Percentiles rank a stretch among this genome's conserved stretches.
phyloP scores from a whole-genome alignment of 2,113 vertebrate genomes.

The Talpa occidentalis region DNA sequence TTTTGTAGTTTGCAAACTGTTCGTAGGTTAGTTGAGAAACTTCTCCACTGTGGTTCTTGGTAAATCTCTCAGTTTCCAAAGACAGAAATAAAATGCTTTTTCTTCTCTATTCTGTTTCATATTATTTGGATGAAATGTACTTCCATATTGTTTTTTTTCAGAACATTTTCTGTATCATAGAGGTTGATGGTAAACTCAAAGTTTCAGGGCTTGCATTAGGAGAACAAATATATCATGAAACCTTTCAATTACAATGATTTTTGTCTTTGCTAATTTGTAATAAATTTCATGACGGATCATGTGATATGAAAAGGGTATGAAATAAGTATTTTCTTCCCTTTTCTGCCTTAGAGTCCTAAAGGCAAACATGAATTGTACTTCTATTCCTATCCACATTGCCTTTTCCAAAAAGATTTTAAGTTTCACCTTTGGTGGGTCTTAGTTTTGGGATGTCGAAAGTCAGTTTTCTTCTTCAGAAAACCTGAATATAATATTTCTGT shows the following conservation, averaged over 20 bases:
- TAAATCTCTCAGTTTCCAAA: neutral
- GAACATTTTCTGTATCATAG: neutral
- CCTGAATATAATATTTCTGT: neutral
- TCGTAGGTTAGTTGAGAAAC: constrained; percentile 10
- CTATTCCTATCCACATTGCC: neutral
- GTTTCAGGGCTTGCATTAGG: neutral
- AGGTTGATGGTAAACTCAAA: neutral
- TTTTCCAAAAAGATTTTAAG: neutral
- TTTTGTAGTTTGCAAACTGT: constrained; percentile 40
- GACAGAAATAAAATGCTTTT: constrained; percentile 33
- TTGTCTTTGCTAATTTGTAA: neutral
- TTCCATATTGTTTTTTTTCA: neutral
- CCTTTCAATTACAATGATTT: neutral
- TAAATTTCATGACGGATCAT: neutral
- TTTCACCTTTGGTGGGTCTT: neutral
- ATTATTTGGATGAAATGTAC: neutral
- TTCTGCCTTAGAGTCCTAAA: neutral
- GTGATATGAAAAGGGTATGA: neutral
- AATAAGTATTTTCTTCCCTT: neutral
- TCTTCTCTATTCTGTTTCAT: neutral
- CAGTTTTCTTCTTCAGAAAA: constrained; percentile 38
- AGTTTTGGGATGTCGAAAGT: neutral
- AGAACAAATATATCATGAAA: constrained; percentile 9
- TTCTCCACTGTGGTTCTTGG: neutral
- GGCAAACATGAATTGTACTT: neutral